These are phyloP conservation scores for Apamea monoglypha DNA, from an alignment of 2,888 invertebrate genomes.

Conservation along the genomic window DNA sequence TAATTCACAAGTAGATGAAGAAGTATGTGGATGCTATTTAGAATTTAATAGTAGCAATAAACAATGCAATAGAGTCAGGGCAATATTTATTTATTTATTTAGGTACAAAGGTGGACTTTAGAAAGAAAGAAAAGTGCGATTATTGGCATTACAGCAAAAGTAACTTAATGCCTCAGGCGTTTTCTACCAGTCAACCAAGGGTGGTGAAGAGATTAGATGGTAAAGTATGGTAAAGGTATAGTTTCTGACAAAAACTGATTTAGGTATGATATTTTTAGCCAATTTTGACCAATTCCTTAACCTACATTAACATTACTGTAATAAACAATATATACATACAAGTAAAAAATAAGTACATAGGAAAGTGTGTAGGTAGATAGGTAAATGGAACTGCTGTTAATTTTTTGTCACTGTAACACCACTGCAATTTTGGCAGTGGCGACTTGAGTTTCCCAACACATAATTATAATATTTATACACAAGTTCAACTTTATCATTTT, in stretches of 20 bases:
- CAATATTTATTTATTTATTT: no score
- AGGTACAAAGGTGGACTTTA: no score
- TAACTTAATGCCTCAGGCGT: no score
- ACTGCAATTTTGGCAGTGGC: constrained; percentile 15
- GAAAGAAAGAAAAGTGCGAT: no score
- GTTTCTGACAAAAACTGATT: background rate
- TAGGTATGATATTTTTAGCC: background rate
- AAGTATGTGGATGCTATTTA: background rate
- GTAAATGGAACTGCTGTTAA: constrained; percentile 11
- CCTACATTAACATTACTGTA: no score
- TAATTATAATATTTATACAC: constrained; percentile 30
- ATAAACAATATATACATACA: no score
- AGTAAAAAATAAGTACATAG: no score
- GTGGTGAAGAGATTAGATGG: no score
- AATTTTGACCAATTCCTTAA: no score
- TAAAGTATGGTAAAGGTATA: background rate
- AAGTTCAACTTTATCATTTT: constrained; percentile 35
- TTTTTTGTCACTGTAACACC: background rate
- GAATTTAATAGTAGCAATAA: constrained; percentile 1
- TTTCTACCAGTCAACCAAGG: no score
- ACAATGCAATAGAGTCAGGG: background rate
- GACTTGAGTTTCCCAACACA: constrained; percentile 32
- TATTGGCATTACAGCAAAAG: no score
- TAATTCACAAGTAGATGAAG: constrained; percentile 21
- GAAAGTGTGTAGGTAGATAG: background rate